Conservation (phyloP, 2,113 vertebrate species). For the Pterocles orientalis region DNA sequence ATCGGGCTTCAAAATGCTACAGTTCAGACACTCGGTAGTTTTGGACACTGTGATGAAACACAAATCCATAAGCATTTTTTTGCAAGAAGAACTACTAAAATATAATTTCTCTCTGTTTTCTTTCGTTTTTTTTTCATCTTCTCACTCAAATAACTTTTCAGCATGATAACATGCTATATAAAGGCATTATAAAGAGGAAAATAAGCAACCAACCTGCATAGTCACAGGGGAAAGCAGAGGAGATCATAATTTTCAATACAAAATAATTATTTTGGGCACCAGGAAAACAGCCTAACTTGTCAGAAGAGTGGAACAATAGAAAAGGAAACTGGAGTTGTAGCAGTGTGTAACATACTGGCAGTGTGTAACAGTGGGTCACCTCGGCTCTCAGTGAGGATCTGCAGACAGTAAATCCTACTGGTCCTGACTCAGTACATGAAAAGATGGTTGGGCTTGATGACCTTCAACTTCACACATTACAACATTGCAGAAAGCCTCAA, state of each 20-base stretch:
- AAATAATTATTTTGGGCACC: background rate
- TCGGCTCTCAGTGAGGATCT: background rate
- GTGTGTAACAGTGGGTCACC: background rate
- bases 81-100: background rate
- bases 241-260: background rate
- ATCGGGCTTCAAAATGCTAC: background rate
- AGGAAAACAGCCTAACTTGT: background rate
- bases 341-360: background rate
- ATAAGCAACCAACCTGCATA: background rate
- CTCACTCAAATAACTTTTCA: background rate
- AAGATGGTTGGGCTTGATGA: background rate
- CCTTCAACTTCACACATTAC: background rate
- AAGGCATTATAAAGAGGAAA: background rate
- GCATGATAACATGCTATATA: background rate
- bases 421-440: background rate
- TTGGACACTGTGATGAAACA: background rate
- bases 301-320: background rate
- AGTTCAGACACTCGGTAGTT: background rate
- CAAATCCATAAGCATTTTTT: background rate
- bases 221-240: background rate
- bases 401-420: background rate
- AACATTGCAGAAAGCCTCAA: background rate
- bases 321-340: background rate
- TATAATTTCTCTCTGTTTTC: background rate
- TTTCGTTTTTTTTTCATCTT: background rate